Conservation (phyloP, 1,140 invertebrate species). For the Zaprionus ornatus region DNA sequence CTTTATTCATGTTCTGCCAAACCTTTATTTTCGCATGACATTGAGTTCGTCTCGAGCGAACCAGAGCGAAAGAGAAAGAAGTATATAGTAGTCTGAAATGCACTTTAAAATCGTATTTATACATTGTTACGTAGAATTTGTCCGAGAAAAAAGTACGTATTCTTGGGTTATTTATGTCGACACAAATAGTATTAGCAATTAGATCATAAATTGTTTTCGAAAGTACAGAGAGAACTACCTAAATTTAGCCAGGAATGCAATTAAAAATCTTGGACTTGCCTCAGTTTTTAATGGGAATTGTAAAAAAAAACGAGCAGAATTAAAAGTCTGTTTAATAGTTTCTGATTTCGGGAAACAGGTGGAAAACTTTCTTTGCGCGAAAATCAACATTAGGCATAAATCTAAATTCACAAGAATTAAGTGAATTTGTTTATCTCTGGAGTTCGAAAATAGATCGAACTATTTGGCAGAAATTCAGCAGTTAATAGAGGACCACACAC, state of each 20-base stretch:
- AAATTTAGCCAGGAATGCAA: slow-evolving; percentile 3
- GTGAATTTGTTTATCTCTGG: not conserved
- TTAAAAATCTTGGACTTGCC: not conserved
- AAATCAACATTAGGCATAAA: not conserved
- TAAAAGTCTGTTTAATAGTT: not conserved
- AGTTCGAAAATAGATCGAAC: not conserved
- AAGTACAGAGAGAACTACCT: not conserved
- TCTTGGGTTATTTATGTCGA: slow-evolving; percentile 1
- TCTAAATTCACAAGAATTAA: not conserved
- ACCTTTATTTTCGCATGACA: slow-evolving; percentile 7
- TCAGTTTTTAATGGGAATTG: not conserved
- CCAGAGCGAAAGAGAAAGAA: slow-evolving; percentile 10
- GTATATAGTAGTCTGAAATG: not conserved
- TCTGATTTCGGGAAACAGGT: not conserved
- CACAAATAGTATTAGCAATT: slow-evolving; percentile 6
- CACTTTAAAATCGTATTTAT: not conserved
- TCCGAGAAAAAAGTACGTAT: not conserved
- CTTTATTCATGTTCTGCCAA: slow-evolving; percentile 9
- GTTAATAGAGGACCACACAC: no score
- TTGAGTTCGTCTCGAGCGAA: slow-evolving; percentile 11
- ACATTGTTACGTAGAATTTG: slow-evolving; percentile 5
- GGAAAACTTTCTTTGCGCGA: not conserved
- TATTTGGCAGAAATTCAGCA: no score
- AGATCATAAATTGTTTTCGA: slow-evolving; percentile 6
- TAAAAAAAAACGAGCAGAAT: not conserved